Evolutionary conservation across 2,888 invertebrate genomes (phyloP).

Genomic region (Tillus elongatus): DNA sequence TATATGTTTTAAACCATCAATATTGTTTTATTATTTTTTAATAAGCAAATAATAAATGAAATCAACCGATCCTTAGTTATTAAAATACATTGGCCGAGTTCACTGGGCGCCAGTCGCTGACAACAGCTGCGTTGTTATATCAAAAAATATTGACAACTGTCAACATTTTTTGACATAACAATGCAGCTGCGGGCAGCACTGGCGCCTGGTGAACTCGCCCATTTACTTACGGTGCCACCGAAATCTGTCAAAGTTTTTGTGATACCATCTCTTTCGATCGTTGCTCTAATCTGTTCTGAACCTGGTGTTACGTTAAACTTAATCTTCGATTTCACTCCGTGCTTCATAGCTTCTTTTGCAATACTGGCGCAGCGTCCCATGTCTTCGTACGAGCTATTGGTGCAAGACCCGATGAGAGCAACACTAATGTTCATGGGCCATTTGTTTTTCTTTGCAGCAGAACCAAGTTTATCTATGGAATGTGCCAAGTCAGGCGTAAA

Average conservation of each 20-base stretch:
- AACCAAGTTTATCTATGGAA: slow-evolving; percentile 87
- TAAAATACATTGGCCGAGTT: no score
- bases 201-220: no score
- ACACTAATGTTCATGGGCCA: slow-evolving; percentile 93
- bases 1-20: no score
- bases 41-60: no score
- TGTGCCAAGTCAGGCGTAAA: slow-evolving; percentile 98
- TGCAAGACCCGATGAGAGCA: slow-evolving; percentile 97
- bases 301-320: slow-evolving; percentile 98
- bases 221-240: slow-evolving; percentile 89
- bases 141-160: no score
- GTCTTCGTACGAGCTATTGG: slow-evolving; percentile 98
- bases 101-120: no score
- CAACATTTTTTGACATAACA: no score
- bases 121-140: no score
- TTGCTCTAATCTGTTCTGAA: slow-evolving; percentile 96
- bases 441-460: slow-evolving; percentile 75
- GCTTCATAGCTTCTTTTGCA: slow-evolving; percentile 78
- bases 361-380: slow-evolving; percentile 97
- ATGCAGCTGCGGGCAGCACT: no score
- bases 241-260: slow-evolving; percentile 78
- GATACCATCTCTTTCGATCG: slow-evolving; percentile 96
- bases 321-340: slow-evolving; percentile 90
- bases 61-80: no score
- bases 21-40: no score